Percentiles rank a stretch among this genome's conserved stretches.
phyloP scores from a whole-genome alignment of 1,140 invertebrate genomes.

The Psilanteris sp. region DNA sequence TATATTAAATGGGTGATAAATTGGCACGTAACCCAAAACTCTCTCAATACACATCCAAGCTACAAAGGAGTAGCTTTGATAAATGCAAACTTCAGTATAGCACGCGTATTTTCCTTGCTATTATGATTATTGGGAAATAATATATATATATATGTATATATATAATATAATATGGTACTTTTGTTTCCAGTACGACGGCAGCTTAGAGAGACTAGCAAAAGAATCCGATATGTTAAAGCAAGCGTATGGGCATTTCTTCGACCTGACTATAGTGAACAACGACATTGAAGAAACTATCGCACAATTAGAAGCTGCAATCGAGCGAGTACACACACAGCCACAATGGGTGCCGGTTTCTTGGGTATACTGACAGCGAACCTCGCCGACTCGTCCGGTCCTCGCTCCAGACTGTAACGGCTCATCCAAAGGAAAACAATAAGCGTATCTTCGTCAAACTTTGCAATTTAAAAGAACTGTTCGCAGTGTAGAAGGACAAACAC shows the following conservation, averaged over 20 bases:
- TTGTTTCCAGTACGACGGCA: conserved; percentile 93
- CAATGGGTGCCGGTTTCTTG: conserved; percentile 97
- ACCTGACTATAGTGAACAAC: conserved; percentile 98
- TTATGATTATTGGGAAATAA: too few relatives aligned
- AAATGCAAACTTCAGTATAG: too few relatives aligned
- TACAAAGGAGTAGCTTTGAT: too few relatives aligned
- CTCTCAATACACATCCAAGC: too few relatives aligned
- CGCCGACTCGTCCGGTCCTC: conserved; percentile 71
- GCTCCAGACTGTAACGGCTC: conserved; percentile 75
- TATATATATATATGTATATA: too few relatives aligned
- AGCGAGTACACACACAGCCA: conserved; percentile 92
- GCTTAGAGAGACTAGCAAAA: conserved; percentile 95
- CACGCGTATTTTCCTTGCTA: too few relatives aligned
- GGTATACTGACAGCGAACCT: conserved; percentile 92
- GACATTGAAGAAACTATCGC: conserved; percentile 99
- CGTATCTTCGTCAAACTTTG: conserved; percentile 9
- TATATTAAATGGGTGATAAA: too few relatives aligned
- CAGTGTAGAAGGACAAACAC: conserved; percentile 14
- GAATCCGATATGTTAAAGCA: conserved; percentile 97
- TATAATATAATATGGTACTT: too few relatives aligned
- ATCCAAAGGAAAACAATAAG: conserved; percentile 74
- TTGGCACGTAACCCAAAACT: too few relatives aligned
- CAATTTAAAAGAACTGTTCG: conserved; percentile 16
- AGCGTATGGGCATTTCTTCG: conserved; percentile 98
- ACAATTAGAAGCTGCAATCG: conserved; percentile 93